Percentiles rank a stretch among this genome's conserved stretches.
Evolutionary conservation across 1,140 invertebrate species (phyloP).

Genomic region (Paraescarpia echinospica): DNA sequence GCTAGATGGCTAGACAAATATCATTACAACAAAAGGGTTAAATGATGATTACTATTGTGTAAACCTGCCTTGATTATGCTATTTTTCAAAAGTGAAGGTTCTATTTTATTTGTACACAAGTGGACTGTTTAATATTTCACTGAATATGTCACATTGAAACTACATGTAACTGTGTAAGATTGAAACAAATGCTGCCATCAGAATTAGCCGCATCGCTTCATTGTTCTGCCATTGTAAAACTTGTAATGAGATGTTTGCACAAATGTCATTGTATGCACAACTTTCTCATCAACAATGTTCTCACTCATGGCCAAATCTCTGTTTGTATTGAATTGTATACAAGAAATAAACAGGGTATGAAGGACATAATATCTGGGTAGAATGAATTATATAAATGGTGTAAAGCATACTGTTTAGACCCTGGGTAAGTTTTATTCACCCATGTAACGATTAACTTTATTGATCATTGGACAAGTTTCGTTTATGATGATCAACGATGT

Average conservation of each 20-base stretch:
- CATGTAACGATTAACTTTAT: neutral
- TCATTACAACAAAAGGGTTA: neutral
- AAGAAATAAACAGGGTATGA: neutral
- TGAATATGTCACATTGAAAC: neutral
- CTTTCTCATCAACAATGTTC: neutral
- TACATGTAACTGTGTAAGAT: neutral
- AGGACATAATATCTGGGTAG: neutral
- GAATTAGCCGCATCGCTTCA: neutral
- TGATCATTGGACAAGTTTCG: neutral
- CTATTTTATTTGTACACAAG: too few relatives aligned
- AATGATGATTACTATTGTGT: neutral
- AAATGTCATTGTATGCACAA: neutral
- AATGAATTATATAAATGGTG: neutral
- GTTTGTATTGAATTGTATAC: neutral
- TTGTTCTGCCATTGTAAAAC: neutral
- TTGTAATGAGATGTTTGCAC: neutral
- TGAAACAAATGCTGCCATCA: neutral
- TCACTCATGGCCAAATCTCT: neutral
- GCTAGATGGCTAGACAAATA: neutral
- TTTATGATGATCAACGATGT: neutral
- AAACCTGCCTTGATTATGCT: neutral
- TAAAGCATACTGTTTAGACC: neutral
- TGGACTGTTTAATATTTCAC: neutral
- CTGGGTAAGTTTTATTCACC: neutral
- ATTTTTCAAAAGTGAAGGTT: neutral